Percentiles rank a stretch among this genome's conserved stretches.
Evolutionary conservation across 2,888 invertebrate genomes (phyloP).

Genomic region (Emmelina monodactyla): DNA sequence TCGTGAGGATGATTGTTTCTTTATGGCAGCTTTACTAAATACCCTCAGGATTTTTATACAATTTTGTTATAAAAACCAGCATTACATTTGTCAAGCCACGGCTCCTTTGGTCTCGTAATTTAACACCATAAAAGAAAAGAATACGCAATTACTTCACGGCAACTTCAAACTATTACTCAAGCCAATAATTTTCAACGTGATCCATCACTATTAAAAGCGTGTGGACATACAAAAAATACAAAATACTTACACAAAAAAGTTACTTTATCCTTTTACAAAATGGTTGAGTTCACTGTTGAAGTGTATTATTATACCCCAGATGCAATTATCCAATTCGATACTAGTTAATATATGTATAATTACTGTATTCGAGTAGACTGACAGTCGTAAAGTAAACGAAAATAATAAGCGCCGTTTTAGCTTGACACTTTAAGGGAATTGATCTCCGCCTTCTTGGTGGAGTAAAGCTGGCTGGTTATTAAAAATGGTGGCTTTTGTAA

Average conservation of each 20-base stretch:
- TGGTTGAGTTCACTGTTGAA: conserved; percentile 30
- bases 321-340: conserved; percentile 52
- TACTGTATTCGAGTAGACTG: conserved; percentile 25
- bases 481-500: neutral
- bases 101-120: too few species aligned
- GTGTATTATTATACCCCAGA: conserved; percentile 35
- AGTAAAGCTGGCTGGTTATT: neutral
- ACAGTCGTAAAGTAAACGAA: conserved; percentile 26
- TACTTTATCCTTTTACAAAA: conserved; percentile 28
- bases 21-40: too few species aligned
- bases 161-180: conserved; percentile 7
- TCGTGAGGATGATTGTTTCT: too few species aligned
- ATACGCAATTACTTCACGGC: neutral
- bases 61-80: too few species aligned
- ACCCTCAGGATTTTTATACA: too few species aligned
- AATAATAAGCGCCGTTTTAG: conserved; percentile 35
- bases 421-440: conserved; percentile 28
- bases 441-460: neutral
- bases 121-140: too few species aligned
- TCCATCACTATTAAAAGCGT: conserved; percentile 27
- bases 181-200: conserved; percentile 22
- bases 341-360: conserved; percentile 42
- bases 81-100: too few species aligned
- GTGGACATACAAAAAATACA: conserved; percentile 21
- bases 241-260: conserved; percentile 27